These are phyloP conservation scores for Semotilus atromaculatus DNA, from an alignment of 2,797 vertebrate species.

Conservation along the genomic window DNA sequence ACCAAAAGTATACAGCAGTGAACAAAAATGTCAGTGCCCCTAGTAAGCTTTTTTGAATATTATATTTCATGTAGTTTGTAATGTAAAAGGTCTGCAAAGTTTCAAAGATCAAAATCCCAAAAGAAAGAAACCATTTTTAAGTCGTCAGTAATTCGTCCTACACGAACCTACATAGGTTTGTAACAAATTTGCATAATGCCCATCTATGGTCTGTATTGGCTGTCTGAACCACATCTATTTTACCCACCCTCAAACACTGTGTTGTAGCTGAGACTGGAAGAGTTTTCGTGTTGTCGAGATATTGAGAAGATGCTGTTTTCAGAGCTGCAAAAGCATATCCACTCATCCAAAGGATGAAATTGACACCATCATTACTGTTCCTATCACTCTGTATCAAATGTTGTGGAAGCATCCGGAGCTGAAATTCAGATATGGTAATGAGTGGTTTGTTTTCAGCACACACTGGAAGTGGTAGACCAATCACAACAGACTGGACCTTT, in stretches of 20 bases:
- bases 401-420: background rate
- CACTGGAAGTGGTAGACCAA: background rate
- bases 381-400: background rate
- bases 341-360: background rate
- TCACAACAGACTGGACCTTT: background rate
- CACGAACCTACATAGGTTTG: background rate
- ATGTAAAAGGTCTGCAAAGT: background rate
- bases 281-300: background rate
- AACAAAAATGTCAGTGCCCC: too few relatives aligned
- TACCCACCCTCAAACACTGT: background rate
- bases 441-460: background rate
- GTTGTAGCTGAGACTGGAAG: background rate
- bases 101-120: background rate
- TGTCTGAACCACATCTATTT: background rate
- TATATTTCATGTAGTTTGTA: background rate
- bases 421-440: background rate
- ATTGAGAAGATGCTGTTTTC: background rate
- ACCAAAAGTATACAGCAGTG: background rate
- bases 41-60: background rate
- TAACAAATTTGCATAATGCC: background rate
- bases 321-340: background rate
- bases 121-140: background rate
- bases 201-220: background rate
- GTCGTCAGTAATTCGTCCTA: background rate
- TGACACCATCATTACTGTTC: background rate